phyloP scores from a whole-genome alignment of 2,888 invertebrate species.

The Agonopterix heracliana region DNA sequence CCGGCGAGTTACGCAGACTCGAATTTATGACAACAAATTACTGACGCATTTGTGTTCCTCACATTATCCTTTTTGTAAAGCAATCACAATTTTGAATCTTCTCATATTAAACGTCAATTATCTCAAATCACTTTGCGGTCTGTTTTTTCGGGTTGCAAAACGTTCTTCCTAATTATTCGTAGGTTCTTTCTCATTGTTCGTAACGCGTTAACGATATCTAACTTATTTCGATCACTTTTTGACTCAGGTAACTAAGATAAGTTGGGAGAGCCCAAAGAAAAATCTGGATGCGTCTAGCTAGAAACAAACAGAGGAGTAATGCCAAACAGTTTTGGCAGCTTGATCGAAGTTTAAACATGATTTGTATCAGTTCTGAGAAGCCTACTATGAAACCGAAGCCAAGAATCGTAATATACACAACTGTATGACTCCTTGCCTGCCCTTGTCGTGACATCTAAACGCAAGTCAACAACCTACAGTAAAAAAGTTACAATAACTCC shows the following conservation, averaged over 20 bases:
- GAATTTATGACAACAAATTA: slow-evolving; percentile 6
- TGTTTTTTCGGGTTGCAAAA: too few relatives aligned
- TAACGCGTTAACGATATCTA: too few relatives aligned
- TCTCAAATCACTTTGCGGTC: too few relatives aligned
- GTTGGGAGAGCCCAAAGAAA: too few relatives aligned
- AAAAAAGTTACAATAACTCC: slow-evolving; percentile 64
- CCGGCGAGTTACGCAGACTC: slow-evolving; percentile 7
- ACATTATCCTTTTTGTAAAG: too few relatives aligned
- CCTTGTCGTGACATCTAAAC: slow-evolving; percentile 71
- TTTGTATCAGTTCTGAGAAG: slow-evolving; percentile 7
- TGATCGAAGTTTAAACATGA: slow-evolving; percentile 8
- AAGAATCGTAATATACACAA: not conserved
- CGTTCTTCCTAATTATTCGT: too few relatives aligned
- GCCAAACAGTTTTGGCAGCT: slow-evolving; percentile 11
- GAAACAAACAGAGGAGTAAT: not conserved
- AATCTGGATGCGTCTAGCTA: too few relatives aligned
- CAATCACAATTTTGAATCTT: too few relatives aligned
- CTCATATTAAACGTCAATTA: too few relatives aligned
- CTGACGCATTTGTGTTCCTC: not conserved
- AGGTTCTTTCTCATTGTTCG: too few relatives aligned
- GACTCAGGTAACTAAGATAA: too few relatives aligned
- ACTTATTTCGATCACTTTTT: too few relatives aligned
- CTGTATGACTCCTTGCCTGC: slow-evolving; percentile 23
- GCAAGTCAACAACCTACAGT: slow-evolving; percentile 64
- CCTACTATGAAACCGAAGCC: not conserved